Base-by-base conservation (phyloP, 1,140 invertebrate species). In the Lucilia cuprina region DNA sequence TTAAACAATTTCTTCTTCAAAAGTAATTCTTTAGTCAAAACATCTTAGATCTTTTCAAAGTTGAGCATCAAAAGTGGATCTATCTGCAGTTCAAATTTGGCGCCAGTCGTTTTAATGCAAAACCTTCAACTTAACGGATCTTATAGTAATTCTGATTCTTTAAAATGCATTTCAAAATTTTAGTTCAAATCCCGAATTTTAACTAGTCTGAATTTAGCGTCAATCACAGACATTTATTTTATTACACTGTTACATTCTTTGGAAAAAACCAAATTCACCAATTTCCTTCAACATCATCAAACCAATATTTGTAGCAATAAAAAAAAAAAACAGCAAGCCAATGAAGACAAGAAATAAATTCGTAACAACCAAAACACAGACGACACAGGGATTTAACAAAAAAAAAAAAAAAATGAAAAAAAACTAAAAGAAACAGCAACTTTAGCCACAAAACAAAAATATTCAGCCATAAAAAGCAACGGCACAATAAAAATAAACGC, bases 401-500 rank as follows among this genome's bases (percentile, higher is more conserved):
- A 70, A 30, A 30, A 30, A 30, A 30, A 30, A 30, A 30, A 30
- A 30, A 30, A 30, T 2, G 3, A 30, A 30, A 60, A 17, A 60
- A 0, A n/a, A 60, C 55, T n/a, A n/a, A 2, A 60, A 60, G 41
- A 60, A 60, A 14, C 5, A 60, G 25, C 13, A n/a, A 60, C 55
- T 21, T 10, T 10, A 70, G n/a, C 1, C 19, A 78, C 25, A 30
- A 30, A 30, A 78, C 75, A 0, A 35, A 41, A 78, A 78, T 78
- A 78, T 78, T 78, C 75, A 78, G 35, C 14, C 75, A 41, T 78
- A 78, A 78, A 78, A 41, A 47, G 34, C 75, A 78, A 78, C 75
- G 75, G 35, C 75, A 78, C 19, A 47, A 78, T 78, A 78, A 78
- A 78, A 78, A n/a, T 47, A 47, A 78, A 78, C 75, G 75, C 75